These are phyloP conservation scores for Calidris pygmaea DNA, from an alignment of 2,113 vertebrate species.

Conservation along the genomic window DNA sequence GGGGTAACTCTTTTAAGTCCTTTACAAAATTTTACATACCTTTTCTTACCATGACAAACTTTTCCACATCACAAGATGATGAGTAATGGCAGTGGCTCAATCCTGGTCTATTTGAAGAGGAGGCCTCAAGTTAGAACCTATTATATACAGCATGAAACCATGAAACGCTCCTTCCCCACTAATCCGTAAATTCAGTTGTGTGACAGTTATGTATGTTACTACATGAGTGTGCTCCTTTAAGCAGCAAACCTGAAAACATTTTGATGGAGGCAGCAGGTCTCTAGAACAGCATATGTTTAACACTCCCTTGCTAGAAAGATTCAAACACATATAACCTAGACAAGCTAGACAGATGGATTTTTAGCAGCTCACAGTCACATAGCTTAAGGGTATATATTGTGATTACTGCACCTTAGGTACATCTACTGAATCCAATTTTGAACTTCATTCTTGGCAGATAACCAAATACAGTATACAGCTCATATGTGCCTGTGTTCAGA, in stretches of 20 bases:
- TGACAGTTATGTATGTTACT: background rate
- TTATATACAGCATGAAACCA: background rate
- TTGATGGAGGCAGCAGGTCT: background rate
- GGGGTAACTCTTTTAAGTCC: background rate
- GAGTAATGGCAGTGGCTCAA: background rate
- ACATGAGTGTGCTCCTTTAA: fast-evolving
- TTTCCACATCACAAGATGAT: background rate
- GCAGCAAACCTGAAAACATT: background rate
- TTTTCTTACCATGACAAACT: background rate
- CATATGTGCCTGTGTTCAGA: fast-evolving
- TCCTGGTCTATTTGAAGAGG: background rate
- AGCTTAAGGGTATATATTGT: background rate
- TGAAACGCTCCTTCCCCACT: background rate
- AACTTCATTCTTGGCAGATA: background rate
- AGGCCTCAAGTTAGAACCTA: background rate
- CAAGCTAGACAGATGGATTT: background rate
- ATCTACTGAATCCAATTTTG: fast-evolving
- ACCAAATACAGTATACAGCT: background rate
- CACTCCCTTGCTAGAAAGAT: background rate
- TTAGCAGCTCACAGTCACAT: background rate
- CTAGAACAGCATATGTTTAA: background rate
- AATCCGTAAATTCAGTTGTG: background rate
- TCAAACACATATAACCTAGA: background rate
- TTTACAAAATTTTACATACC: background rate
- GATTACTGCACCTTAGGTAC: background rate